Conservation (phyloP, 2,888 invertebrate species). For the Phyllotreta cruciferae region DNA sequence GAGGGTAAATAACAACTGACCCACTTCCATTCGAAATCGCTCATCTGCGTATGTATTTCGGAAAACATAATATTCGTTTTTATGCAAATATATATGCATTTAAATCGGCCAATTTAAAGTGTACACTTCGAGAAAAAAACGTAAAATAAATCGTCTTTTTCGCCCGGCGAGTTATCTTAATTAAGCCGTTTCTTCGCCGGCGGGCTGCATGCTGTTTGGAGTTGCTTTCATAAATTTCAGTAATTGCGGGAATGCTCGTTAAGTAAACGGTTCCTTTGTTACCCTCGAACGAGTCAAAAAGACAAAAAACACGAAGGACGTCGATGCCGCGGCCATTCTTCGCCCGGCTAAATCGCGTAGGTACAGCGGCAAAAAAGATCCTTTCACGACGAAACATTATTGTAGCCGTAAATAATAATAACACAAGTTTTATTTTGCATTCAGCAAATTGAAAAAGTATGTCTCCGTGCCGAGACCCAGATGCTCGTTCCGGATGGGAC, state of each 20-base stretch:
- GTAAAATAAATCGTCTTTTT: background rate
- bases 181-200: constrained; percentile 23
- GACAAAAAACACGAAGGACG: constrained; percentile 30
- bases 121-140: too few species aligned
- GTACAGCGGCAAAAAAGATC: too few species aligned
- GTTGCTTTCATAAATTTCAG: constrained; percentile 30
- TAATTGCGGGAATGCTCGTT: constrained; percentile 37
- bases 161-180: constrained; percentile 12
- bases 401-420: too few species aligned
- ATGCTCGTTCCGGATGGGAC: background rate
- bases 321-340: too few species aligned
- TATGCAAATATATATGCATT: too few species aligned
- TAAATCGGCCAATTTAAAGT: too few species aligned
- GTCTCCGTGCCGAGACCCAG: background rate
- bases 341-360: too few species aligned
- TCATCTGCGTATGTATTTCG: background rate
- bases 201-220: constrained; percentile 19
- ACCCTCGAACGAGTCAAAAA: constrained; percentile 34
- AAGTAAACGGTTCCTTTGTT: constrained; percentile 38
- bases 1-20: constrained; percentile 5
- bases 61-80: too few species aligned
- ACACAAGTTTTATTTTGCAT: background rate
- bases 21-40: constrained; percentile 3
- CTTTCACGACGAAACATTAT: too few species aligned
- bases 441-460: background rate